These are phyloP conservation scores for Dolichotis patagonum DNA, from an alignment of 2,113 vertebrate genomes.

Conservation along the genomic window DNA sequence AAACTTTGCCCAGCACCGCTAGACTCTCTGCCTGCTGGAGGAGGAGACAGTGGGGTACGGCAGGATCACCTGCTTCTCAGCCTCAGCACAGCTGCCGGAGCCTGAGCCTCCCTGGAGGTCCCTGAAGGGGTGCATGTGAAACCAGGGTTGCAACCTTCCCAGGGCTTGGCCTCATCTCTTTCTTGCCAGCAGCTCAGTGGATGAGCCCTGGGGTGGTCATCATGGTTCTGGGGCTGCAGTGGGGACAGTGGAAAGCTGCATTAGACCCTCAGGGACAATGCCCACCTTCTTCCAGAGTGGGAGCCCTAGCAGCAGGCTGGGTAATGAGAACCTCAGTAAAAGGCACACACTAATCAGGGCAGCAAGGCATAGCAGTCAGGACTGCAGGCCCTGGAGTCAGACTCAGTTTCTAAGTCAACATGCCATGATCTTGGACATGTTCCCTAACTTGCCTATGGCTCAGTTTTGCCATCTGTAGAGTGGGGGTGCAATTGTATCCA, in stretches of 20 bases:
- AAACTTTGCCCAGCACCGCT: fast-evolving
- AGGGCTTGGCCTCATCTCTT: fast-evolving
- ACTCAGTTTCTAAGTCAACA: not conserved
- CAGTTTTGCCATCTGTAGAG: not conserved
- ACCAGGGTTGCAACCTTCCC: not conserved
- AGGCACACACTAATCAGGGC: not conserved
- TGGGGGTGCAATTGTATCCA: fast-evolving
- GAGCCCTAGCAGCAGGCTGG: not conserved
- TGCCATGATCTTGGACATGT: not conserved
- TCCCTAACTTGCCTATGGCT: not conserved
- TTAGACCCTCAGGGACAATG: not conserved
- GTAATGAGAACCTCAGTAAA: not conserved
- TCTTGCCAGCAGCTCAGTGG: not conserved
- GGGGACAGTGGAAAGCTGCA: not conserved
- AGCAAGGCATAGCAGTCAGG: not conserved
- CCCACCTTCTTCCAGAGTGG: not conserved
- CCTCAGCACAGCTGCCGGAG: not conserved
- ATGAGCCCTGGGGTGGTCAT: not conserved
- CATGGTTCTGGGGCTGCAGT: not conserved
- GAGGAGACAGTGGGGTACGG: not conserved
- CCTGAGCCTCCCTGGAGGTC: no score
- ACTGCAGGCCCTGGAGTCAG: not conserved
- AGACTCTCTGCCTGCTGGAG: fast-evolving
- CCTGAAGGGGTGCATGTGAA: not conserved
- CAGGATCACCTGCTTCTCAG: not conserved